Evolutionary conservation across 2,113 vertebrate genomes (phyloP), one percentile per base, ranked within the genome.

Genomic region (Grammomys dolichurus): DNA sequence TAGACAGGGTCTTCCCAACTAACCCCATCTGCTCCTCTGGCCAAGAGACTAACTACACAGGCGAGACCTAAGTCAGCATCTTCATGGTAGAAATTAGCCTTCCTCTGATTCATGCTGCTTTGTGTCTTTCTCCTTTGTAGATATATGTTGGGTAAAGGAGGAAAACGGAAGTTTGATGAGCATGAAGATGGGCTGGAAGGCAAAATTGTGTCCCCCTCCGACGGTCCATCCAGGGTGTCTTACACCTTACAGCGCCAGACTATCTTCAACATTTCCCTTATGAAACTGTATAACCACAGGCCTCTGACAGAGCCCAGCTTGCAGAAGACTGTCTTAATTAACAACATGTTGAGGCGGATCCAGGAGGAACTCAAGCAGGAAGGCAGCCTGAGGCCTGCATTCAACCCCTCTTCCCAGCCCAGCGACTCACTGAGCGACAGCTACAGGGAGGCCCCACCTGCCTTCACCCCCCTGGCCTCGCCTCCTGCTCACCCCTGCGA

Each of bases 111-210:
- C 40, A 96, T 43, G 72, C 82, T 72, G 10, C 89, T 85, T 75
- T 58, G 96, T 88, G n/a, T 94, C 81, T 94, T 93, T 96, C 94
- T 98, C 81, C 96, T 91, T 98, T 98, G 77, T 98, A 99, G 99
- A 99, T 99, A 99, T 99, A 99, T 99, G 99, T 99, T 99, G 99
- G 99, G 99, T 99, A 99, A 99, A 99, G 99, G 99, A 98, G 99
- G 99, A 99, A 99, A 99, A 98, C 99, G 99, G 98, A 99, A 99
- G 99, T 99, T 99, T 99, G 99, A 99, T 93, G 99, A 99, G 99
- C 99, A 99, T 99, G 99, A 99, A 99, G 99, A 99, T 99, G 99
- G 99, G 99, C 96, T 99, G 99, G 99, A 99, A 99, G 99, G 99
- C 99, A 99, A 99, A 99, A 98, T 99, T 98, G 97, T 99, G 87